Evolutionary conservation across 2,113 vertebrate genomes (phyloP), one percentile per base, ranked within the genome.

Genomic region (Embiotoca jacksoni): DNA sequence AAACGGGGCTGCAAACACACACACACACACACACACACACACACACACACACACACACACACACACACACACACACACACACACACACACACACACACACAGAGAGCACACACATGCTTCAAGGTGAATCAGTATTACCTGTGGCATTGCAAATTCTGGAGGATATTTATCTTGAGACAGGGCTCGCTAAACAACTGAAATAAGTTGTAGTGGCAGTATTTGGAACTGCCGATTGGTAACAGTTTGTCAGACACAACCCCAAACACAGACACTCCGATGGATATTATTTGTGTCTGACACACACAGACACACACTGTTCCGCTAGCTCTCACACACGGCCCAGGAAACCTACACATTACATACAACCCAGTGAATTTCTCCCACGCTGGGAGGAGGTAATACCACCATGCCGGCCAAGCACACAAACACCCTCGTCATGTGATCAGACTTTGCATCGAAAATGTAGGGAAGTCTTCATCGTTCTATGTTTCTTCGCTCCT

Each of bases 401-500:
- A 73, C 69, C 52, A 60, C 44, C 57, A 58, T 64, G 53, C 73
- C 23, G n/a, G 52, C 64, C 44, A 52, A 13, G 52, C 15, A 63
- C 44, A 72, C 57, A 2, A 53, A 16, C 33, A 80, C 16, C 57
- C 9, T 13, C 23, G 41, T 44, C 75, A 69, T 83, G 63, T 71
- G 59, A 81, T 82, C 74, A 81, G 23, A 76, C n/a, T 13, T 59
- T 61, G 11, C 13, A 54, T 77, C 54, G 74, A 52, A 74, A 85
- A 87, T 63, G 58, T 30, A 78, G 31, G 6, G 35, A 65, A 55
- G 66, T 66, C 69, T 59, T 80, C 54, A 73, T 75, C 61, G 64
- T 72, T 50, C 66, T 52, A 4, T 72, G 56, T 73, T 75, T 13
- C 35, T 52, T 75, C 60, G n/a, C 75, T 54, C 70, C 49, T 82